Conservation (phyloP, 2,797 vertebrate genomes). For the Hozukius guyotensis region DNA sequence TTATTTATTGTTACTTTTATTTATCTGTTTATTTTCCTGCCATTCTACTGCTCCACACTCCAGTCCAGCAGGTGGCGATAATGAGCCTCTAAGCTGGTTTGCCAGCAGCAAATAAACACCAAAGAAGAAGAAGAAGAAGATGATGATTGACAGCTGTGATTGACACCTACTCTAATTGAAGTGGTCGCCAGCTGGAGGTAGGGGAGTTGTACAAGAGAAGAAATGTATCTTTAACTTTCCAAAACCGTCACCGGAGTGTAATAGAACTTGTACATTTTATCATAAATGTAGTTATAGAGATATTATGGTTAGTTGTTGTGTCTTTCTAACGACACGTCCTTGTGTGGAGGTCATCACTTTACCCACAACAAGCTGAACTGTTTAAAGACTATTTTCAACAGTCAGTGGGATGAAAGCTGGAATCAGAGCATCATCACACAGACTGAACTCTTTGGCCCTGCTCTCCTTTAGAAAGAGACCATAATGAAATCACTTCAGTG, state of each 20-base stretch:
- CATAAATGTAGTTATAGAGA: not conserved
- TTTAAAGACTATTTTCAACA: not conserved
- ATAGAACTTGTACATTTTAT: not conserved
- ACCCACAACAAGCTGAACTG: not conserved
- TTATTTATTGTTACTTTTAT: too few relatives aligned
- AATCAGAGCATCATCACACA: not conserved
- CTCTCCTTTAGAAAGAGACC: not conserved
- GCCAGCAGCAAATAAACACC: fast-evolving
- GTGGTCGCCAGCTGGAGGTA: fast-evolving
- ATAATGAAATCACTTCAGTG: too few relatives aligned
- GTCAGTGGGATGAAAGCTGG: not conserved
- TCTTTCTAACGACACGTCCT: not conserved
- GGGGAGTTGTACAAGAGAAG: not conserved
- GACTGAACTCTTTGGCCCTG: not conserved
- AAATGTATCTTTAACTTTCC: not conserved
- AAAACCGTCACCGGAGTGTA: not conserved
- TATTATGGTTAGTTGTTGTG: not conserved
- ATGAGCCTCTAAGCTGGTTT: fast-evolving
- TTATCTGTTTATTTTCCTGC: too few relatives aligned
- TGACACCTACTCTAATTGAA: not conserved
- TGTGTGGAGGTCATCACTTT: not conserved
- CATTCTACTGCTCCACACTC: not conserved
- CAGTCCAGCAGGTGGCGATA: not conserved
- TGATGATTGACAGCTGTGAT: not conserved
- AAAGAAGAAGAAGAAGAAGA: constrained; percentile 8